Percentiles rank a stretch among this genome's conserved stretches.
These are phyloP conservation scores for Pantherophis alleghaniensis DNA, from an alignment of 2,797 vertebrate genomes.

Conservation along the genomic window DNA sequence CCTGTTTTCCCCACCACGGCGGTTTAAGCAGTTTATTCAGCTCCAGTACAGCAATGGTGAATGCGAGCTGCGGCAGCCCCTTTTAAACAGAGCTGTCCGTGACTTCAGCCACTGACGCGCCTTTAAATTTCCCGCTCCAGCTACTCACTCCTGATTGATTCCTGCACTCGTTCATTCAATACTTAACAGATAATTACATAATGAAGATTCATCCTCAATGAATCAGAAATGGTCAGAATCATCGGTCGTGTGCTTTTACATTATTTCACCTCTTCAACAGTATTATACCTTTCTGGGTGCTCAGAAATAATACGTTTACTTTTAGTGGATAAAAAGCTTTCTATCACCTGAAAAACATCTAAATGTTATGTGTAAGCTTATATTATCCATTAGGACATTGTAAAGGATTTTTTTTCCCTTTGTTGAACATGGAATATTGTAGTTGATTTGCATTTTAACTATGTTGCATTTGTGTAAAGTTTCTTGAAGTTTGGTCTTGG, in stretches of 20 bases:
- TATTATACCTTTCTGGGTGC: background rate
- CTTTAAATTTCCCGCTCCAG: too few species aligned
- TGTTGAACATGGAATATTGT: background rate
- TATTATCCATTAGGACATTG: background rate
- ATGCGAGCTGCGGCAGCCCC: too few species aligned
- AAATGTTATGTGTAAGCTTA: background rate
- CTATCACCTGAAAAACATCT: background rate
- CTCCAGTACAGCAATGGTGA: too few species aligned
- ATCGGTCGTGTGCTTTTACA: background rate
- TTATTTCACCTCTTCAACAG: background rate
- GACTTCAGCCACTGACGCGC: too few species aligned
- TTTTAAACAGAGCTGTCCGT: too few species aligned
- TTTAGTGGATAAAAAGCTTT: background rate
- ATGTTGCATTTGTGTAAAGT: background rate
- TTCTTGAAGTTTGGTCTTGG: background rate
- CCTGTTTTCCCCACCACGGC: too few species aligned
- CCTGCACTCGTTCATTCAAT: too few species aligned
- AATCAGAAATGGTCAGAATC: background rate
- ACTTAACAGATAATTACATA: too few species aligned
- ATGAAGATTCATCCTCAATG: background rate
- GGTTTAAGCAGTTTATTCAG: too few species aligned
- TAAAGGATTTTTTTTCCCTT: background rate
- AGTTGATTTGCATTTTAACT: background rate
- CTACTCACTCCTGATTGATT: too few species aligned
- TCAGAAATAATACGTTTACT: background rate